These are phyloP conservation scores for Limosa lapponica DNA, from an alignment of 2,797 vertebrate species.

Conservation along the genomic window DNA sequence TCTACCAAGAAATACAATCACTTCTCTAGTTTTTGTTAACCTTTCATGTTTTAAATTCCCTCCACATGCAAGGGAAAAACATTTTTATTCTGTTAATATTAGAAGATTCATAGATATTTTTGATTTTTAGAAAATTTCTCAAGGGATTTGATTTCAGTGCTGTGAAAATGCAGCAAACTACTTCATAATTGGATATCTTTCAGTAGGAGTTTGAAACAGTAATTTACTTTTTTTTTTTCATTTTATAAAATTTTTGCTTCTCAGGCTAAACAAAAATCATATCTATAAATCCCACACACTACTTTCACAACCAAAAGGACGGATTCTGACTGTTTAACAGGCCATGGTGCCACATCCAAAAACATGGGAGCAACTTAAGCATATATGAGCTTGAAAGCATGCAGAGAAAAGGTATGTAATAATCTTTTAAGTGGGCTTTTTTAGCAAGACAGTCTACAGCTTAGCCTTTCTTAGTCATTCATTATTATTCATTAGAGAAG, in stretches of 20 bases:
- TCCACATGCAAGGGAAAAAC: neutral
- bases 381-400: neutral
- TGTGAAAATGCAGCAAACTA: slow-evolving; percentile 40
- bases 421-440: neutral
- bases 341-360: neutral
- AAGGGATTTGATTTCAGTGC: slow-evolving; percentile 17
- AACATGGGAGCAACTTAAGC: neutral
- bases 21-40: neutral
- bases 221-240: neutral
- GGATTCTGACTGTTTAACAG: neutral
- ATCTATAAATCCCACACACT: neutral
- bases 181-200: slow-evolving; percentile 51
- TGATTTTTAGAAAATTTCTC: slow-evolving; percentile 34
- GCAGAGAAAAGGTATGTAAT: neutral
- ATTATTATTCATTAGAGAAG: slow-evolving; percentile 14
- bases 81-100: slow-evolving; percentile 47
- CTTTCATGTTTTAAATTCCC: neutral
- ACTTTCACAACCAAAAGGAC: neutral
- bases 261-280: slow-evolving; percentile 25
- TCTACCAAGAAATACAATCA: neutral
- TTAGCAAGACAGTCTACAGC: neutral
- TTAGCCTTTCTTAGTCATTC: neutral
- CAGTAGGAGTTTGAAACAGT: slow-evolving; percentile 60
- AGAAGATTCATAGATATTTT: slow-evolving; percentile 29
- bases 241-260: slow-evolving; percentile 41